These are phyloP conservation scores for Craseonycteris thonglongyai DNA, from an alignment of 2,113 vertebrate genomes.

Conservation along the genomic window DNA sequence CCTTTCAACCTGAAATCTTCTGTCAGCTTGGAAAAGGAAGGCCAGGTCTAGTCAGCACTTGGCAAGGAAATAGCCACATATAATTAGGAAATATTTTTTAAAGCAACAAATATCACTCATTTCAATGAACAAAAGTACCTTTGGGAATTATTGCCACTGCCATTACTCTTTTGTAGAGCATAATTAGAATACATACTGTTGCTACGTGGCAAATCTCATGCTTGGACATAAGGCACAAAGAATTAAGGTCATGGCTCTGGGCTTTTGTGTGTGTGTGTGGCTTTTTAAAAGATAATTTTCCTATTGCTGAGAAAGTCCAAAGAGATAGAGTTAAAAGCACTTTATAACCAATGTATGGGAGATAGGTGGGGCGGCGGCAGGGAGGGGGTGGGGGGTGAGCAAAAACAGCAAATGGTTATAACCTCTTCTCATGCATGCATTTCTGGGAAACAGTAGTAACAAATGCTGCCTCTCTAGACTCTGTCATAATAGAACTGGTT, in stretches of 20 bases:
- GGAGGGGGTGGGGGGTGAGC: too few species aligned
- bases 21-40: slow-evolving; percentile 59
- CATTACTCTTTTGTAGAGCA: background rate
- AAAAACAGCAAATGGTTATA: background rate
- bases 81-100: slow-evolving; percentile 64
- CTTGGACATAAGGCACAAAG: background rate
- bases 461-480: background rate
- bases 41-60: slow-evolving; percentile 48
- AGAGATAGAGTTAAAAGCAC: slow-evolving; percentile 21
- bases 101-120: slow-evolving; percentile 53
- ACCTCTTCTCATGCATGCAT: background rate
- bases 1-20: slow-evolving; percentile 66
- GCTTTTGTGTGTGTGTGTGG: background rate
- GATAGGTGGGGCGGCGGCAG: too few species aligned
- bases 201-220: background rate
- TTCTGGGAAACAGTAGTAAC: background rate
- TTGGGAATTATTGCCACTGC: background rate
- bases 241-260: background rate
- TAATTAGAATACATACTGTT: background rate
- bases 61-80: slow-evolving; percentile 45
- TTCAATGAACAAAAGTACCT: slow-evolving; percentile 46
- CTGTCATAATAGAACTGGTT: background rate
- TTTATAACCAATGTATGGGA: background rate
- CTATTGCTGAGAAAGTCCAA: slow-evolving; percentile 2
- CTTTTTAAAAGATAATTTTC: slow-evolving; percentile 12